Evolutionary conservation across 2,113 vertebrate species (phyloP).

Genomic region (Tiliqua scincoides): DNA sequence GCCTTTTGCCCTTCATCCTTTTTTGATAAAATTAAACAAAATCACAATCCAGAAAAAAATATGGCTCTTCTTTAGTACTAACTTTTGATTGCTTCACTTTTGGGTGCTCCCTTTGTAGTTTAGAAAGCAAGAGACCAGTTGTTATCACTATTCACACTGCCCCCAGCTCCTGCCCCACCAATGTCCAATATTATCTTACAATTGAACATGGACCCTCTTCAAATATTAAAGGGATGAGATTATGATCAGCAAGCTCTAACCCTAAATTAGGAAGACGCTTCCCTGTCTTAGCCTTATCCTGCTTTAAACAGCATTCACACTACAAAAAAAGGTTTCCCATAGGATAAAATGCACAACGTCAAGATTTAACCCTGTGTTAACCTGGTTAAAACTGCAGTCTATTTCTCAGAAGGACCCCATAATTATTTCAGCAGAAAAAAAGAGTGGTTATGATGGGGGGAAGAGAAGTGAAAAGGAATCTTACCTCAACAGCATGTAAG

Average conservation of each 20-base stretch:
- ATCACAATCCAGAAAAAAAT: neutral
- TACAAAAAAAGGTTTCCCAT: conserved; percentile 24
- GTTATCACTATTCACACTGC: neutral
- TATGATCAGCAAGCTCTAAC: conserved; percentile 33
- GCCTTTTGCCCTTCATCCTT: neutral
- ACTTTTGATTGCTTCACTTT: neutral
- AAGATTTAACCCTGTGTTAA: conserved; percentile 23
- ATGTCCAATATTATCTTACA: neutral
- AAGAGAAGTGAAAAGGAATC: conserved; percentile 53
- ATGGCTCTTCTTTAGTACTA: conserved; percentile 4
- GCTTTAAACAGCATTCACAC: conserved; percentile 34
- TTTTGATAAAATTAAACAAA: neutral
- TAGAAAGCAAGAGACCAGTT: neutral
- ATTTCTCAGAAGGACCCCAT: neutral
- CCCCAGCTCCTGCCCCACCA: neutral
- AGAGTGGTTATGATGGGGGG: neutral
- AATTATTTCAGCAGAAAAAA: conserved; percentile 20
- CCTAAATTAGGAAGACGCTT: conserved; percentile 45
- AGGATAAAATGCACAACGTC: neutral
- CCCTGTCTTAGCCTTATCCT: conserved; percentile 41
- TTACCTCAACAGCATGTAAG: conserved; percentile 89
- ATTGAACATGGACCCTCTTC: fast-evolving
- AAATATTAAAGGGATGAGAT: conserved; percentile 24
- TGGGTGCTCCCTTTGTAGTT: conserved; percentile 28
- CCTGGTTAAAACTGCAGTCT: neutral